Conservation (phyloP, 2,888 invertebrate species). For the Drosophila mercatorum region DNA sequence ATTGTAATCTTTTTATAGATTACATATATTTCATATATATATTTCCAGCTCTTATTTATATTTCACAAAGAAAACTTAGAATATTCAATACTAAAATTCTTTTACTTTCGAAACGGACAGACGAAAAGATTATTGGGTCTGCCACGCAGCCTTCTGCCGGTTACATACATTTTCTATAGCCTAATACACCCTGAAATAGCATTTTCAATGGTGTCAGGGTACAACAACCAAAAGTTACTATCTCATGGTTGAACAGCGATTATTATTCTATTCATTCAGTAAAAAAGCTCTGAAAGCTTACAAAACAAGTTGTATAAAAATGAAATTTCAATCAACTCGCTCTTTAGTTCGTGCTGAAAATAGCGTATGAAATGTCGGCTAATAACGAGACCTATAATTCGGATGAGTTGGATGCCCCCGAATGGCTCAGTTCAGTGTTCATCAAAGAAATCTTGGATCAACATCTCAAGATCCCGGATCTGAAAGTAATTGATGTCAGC, state of each 20-base stretch:
- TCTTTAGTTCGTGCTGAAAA: slow-evolving; percentile 11
- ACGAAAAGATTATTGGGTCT: no score
- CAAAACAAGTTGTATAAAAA: slow-evolving; percentile 5
- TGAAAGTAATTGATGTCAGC: slow-evolving; percentile 19
- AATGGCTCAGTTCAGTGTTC: slow-evolving; percentile 53
- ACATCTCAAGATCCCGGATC: slow-evolving; percentile 15
- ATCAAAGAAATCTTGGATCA: slow-evolving; percentile 40
- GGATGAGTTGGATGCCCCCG: slow-evolving; percentile 60
- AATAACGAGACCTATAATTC: slow-evolving; percentile 34
- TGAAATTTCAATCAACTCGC: background rate
- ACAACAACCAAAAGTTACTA: background rate
- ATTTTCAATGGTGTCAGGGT: background rate
- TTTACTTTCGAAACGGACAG: background rate
- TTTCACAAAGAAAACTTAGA: background rate
- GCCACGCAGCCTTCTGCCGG: background rate
- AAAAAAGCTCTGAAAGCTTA: slow-evolving; percentile 17
- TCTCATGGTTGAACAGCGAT: background rate
- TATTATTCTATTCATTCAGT: background rate
- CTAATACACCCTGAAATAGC: background rate
- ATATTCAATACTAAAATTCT: background rate
- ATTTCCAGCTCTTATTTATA: background rate
- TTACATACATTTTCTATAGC: background rate
- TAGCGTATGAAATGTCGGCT: slow-evolving; percentile 24
- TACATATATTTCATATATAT: no score
- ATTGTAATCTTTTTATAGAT: no score